Conservation (phyloP, 2,888 invertebrate species). For the Hipparchia sbordonii region DNA sequence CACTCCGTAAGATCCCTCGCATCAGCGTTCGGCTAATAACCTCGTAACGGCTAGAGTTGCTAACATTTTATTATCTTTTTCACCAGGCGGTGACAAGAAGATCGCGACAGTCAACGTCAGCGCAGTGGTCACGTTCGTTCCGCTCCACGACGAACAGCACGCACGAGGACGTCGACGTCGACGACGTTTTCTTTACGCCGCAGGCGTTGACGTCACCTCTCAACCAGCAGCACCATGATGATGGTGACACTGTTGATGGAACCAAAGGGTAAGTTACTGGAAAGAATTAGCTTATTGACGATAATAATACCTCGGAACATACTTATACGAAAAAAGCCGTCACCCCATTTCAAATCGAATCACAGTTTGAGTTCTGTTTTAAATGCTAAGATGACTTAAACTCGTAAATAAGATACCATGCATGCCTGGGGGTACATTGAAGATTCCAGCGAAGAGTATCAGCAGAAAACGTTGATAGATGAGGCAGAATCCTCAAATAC, state of each 20-base stretch:
- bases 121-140: conserved; percentile 89
- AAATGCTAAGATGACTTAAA: too few relatives aligned
- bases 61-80: neutral
- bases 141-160: conserved; percentile 78
- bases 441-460: too few relatives aligned
- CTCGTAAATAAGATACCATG: too few relatives aligned
- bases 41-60: too few relatives aligned
- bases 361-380: too few relatives aligned
- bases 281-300: neutral
- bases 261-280: conserved; percentile 68
- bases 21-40: too few relatives aligned
- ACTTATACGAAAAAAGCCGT: too few relatives aligned
- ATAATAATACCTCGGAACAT: too few relatives aligned
- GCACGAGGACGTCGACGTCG: conserved; percentile 68
- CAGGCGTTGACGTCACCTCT: conserved; percentile 67
- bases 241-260: conserved; percentile 68
- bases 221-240: conserved; percentile 80
- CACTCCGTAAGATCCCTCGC: neutral
- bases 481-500: too few relatives aligned
- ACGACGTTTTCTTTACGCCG: conserved; percentile 72
- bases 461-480: too few relatives aligned
- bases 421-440: too few relatives aligned
- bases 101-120: conserved; percentile 81
- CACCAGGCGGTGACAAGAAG: conserved; percentile 81
- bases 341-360: too few relatives aligned